Conservation (phyloP, 2,888 invertebrate species). For the Ctenicera cuprea region DNA sequence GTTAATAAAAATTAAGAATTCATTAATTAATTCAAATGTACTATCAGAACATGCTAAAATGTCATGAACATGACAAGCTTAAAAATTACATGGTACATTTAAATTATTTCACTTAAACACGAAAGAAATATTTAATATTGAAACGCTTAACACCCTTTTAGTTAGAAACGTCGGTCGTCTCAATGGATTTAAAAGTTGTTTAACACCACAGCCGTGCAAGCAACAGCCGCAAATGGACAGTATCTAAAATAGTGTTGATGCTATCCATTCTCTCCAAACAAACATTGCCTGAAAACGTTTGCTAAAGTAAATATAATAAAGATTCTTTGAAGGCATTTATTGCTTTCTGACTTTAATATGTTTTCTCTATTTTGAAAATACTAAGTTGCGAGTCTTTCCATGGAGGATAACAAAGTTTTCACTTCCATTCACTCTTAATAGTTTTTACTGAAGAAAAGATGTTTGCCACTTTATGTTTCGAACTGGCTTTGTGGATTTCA, state of each 20-base stretch:
- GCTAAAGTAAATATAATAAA: constrained; percentile 56
- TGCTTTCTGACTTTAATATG: constrained; percentile 55
- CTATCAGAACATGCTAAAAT: too few species aligned
- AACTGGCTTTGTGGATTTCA: background rate
- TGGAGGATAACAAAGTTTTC: constrained; percentile 20
- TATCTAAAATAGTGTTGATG: constrained; percentile 35
- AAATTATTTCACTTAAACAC: too few species aligned
- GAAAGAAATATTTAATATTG: too few species aligned
- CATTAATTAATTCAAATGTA: too few species aligned
- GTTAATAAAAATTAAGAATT: too few species aligned
- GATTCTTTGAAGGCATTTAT: constrained; percentile 54
- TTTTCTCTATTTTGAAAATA: constrained; percentile 49
- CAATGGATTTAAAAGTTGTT: constrained; percentile 27
- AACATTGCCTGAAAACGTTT: constrained; percentile 53
- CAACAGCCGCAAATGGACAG: constrained; percentile 38
- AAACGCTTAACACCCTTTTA: too few species aligned
- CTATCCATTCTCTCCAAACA: constrained; percentile 45
- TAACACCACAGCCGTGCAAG: constrained; percentile 31
- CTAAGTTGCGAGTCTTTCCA: constrained; percentile 17
- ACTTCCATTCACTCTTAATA: constrained; percentile 2
- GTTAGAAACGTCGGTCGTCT: background rate
- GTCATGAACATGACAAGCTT: too few species aligned
- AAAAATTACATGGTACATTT: too few species aligned
- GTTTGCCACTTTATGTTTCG: background rate
- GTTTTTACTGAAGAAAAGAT: constrained; percentile 1